Evolutionary conservation across 2,113 vertebrate species (phyloP).

Genomic region (Sminthopsis crassicaudata): DNA sequence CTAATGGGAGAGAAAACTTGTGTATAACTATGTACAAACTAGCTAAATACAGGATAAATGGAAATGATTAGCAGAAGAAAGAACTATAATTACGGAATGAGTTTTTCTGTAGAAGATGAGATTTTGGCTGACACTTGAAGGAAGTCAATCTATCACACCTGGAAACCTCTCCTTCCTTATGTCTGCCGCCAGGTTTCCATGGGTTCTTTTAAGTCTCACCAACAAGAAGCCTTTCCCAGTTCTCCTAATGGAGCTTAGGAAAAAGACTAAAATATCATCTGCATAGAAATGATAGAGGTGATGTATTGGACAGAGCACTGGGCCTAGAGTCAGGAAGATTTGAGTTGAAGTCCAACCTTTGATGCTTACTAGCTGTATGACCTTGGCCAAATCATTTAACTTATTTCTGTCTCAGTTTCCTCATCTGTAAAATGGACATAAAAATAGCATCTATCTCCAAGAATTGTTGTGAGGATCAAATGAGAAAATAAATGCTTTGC

Average conservation of each 20-base stretch:
- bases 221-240: background rate
- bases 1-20: background rate
- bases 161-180: background rate
- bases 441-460: background rate
- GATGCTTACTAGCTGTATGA: background rate
- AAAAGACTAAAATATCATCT: background rate
- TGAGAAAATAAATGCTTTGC: too few relatives aligned
- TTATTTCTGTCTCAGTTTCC: background rate
- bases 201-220: background rate
- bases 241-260: background rate
- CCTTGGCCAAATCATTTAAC: background rate
- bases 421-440: background rate
- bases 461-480: background rate
- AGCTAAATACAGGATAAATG: background rate
- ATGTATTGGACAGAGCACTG: background rate
- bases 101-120: background rate
- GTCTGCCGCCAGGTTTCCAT: background rate
- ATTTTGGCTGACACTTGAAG: background rate
- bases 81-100: background rate
- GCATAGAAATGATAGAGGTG: background rate
- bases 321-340: background rate
- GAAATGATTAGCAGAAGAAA: background rate
- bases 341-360: background rate
- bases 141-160: background rate
- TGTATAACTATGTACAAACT: background rate